These are phyloP conservation scores for Falcunculus frontatus DNA, from an alignment of 2,113 vertebrate genomes.

Conservation along the genomic window DNA sequence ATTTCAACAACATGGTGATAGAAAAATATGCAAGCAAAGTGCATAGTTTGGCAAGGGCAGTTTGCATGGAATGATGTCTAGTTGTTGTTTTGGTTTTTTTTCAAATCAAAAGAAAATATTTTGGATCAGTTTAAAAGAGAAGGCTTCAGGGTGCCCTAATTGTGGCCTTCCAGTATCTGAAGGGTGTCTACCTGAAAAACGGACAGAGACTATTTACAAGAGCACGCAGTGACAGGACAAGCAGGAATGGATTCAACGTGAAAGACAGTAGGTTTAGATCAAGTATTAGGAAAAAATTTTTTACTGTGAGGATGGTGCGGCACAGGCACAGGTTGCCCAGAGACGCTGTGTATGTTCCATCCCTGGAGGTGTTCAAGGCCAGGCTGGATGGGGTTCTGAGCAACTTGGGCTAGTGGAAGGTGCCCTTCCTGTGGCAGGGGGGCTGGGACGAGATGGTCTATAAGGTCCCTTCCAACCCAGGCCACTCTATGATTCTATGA, in stretches of 20 bases:
- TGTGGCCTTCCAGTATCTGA: not conserved
- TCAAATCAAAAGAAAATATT: not conserved
- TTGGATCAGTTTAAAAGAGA: not conserved
- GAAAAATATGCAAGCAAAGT: not conserved
- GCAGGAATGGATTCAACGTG: not conserved
- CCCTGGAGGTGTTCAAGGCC: not conserved
- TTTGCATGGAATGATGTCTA: not conserved
- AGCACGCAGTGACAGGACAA: not conserved
- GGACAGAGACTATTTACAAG: not conserved
- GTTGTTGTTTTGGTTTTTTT: rapidly evolving
- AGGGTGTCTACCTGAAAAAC: not conserved
- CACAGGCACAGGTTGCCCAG: not conserved
- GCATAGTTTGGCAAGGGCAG: not conserved
- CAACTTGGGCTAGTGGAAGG: not conserved
- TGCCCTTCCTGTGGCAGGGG: not conserved
- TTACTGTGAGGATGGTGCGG: not conserved
- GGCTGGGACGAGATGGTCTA: not conserved
- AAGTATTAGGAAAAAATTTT: not conserved
- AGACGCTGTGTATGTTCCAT: not conserved
- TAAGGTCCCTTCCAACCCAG: not conserved
- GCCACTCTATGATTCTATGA: not conserved
- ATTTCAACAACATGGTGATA: not conserved
- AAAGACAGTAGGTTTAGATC: rapidly evolving
- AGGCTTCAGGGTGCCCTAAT: not conserved
- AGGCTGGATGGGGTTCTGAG: not conserved